A percentile compares a stretch with the other conserved stretches of the same genome.
Conservation (phyloP, 2,797 vertebrate genomes). For the Podargus strigoides region DNA sequence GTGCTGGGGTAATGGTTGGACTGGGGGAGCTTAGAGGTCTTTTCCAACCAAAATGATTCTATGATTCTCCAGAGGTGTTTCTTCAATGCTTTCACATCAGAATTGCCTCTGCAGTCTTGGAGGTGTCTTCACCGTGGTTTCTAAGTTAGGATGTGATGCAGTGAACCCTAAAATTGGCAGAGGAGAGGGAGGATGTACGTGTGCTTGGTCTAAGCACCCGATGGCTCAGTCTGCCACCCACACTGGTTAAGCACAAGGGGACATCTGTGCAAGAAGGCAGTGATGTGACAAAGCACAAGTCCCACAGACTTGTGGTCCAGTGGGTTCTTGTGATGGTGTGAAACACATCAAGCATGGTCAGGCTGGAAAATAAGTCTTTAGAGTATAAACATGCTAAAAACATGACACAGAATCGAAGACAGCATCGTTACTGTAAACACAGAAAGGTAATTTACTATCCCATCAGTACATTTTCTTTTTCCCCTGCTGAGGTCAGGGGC, state of each 20-base stretch:
- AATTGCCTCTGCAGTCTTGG: not conserved
- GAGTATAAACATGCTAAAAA: not conserved
- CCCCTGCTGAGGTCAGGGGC: too few species aligned
- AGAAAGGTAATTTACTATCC: not conserved
- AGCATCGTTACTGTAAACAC: not conserved
- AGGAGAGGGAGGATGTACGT: not conserved
- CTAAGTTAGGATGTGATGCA: too few species aligned
- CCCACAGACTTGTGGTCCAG: not conserved
- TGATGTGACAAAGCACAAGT: not conserved
- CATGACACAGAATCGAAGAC: not conserved
- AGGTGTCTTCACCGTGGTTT: not conserved
- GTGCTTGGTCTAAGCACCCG: not conserved
- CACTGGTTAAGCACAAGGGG: rapidly evolving
- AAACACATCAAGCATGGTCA: not conserved
- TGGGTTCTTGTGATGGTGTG: not conserved
- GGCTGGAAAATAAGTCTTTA: not conserved
- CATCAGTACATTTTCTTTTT: too few species aligned
- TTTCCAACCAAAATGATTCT: too few species aligned
- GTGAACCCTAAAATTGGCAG: not conserved
- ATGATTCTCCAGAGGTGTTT: not conserved
- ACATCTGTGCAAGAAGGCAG: not conserved
- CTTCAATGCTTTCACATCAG: not conserved
- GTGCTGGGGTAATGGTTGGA: too few species aligned
- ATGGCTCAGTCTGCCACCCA: not conserved
- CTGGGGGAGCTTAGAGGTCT: too few species aligned